Base-by-base conservation (phyloP, 2,113 vertebrate genomes). In the Xiphorhynchus elegans region DNA sequence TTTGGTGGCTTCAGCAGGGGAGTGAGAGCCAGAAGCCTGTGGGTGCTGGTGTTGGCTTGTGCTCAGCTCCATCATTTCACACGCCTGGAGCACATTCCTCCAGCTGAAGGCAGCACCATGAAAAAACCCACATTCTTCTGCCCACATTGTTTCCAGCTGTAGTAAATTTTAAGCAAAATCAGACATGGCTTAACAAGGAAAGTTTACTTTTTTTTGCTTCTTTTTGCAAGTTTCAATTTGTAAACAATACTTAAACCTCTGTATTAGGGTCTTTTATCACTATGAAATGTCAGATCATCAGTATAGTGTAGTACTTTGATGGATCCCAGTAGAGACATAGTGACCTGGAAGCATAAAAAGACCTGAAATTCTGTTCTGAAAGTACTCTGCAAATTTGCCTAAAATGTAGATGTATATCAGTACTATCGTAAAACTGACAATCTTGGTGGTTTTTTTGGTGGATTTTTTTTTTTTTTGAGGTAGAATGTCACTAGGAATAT, bases 131-230 rank as follows among this genome's bases (percentile, higher is more conserved):
- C 53, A n/a, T 70, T 79, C 53, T 95, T 84, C 66, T 94, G 62
- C 58, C 7, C 40, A 52, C 40, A 31, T 72, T 85, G 77, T 85
- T 94, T 93, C 70, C 74, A 82, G 69, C 24, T 79, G 81, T 33
- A 64, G 78, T 69, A 66, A 90, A 72, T 85, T 91, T 90, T 76
- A 90, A 92, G 31, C 37, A 76, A 91, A 82, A 72, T 49, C 58
- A 60, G 87, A 44, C 21, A 29, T 19, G n/a, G 19, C 75, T 89
- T 81, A 75, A 59, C 4, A 4, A 52, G 37, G 11, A 12, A 83
- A 60, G 33, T 79, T 90, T 42, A 47, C 15, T 42, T 68, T 21
- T 33, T 78, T 76, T 39, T 76, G 13, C 35, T 75, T 6, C 62
- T 59, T 78, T 28, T 75, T 73, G 47, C 28, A 87, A 37, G 23